A percentile compares a stretch with the other conserved stretches of the same genome.
Conservation (phyloP, 2,888 invertebrate species). For the Drosophila koepferae region DNA sequence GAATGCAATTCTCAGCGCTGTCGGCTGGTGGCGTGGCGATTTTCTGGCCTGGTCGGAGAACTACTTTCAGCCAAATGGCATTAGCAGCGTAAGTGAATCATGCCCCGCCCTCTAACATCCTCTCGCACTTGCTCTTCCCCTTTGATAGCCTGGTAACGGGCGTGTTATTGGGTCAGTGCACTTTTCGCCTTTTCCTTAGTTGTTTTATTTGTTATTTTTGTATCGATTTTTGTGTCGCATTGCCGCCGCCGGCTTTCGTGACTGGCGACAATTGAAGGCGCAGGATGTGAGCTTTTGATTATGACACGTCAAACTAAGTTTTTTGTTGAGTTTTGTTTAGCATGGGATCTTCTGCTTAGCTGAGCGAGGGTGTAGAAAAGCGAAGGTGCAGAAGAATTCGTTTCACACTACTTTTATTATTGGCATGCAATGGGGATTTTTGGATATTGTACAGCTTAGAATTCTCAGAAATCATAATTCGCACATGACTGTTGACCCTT, state of each 20-base stretch:
- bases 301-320: slow-evolving; percentile 62
- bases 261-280: slow-evolving; percentile 64
- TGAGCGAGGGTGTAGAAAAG: background rate
- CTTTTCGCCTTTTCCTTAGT: slow-evolving; percentile 42
- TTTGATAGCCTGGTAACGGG: slow-evolving; percentile 29
- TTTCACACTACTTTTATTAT: background rate
- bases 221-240: slow-evolving; percentile 66
- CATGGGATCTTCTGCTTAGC: slow-evolving; percentile 20
- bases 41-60: slow-evolving; percentile 82
- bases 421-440: background rate
- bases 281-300: slow-evolving; percentile 78
- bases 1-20: slow-evolving; percentile 83
- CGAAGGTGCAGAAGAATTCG: background rate
- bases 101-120: background rate
- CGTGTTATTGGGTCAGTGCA: slow-evolving; percentile 76
- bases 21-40: slow-evolving; percentile 83
- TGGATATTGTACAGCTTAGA: background rate
- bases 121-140: background rate
- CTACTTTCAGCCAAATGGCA: slow-evolving; percentile 83
- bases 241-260: slow-evolving; percentile 57
- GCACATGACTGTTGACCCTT: no score
- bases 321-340: slow-evolving; percentile 7
- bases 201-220: slow-evolving; percentile 7
- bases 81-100: slow-evolving; percentile 82
- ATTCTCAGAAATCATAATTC: background rate